Evolutionary conservation across 2,888 invertebrate species (phyloP), one percentile per base, ranked within the genome.

Genomic region (Melanophora roralis): DNA sequence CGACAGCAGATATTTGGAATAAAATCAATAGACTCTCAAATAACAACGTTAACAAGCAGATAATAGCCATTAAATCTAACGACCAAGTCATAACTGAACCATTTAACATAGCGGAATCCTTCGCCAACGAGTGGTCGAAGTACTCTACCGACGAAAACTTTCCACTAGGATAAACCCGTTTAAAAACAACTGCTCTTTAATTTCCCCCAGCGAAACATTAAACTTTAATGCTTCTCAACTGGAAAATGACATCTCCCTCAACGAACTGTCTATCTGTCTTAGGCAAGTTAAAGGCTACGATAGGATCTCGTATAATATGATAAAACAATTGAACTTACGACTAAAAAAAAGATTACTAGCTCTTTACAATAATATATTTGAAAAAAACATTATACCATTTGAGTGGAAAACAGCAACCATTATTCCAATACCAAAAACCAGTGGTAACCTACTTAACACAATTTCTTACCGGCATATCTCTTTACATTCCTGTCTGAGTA

Each of bases 361-460:
- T 0, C 16, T 77, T 12, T 71, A 77, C 32, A 77, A 77, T 34
- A 8, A 57, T 4, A 64, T 77, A 7, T 43, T 65, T 2, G 6
- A 57, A 9, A 36, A 11, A 1, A 49, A 62, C 1, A 16, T 59
- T 3, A 49, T 59, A n/a, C 36, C 65, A 0, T 21, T 38, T 4
- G 36, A 59, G 6, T 77, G 53, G 65, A 57, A 64, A 21, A 57
- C 71, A 1, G 77, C 59, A 0, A 19, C 51, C 11, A 19, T 77
- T 2, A 16, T 77, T 1, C 49, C 69, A n/a, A 64, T 71, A 3
- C 64, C 43, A 11, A 77, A 71, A 11, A 64, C 62, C 9, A 76
- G 69, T 49, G 32, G n/a, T 21, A 47, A 27, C n/a, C 32, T 49
- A 38, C 21, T 47, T 3, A 32, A 47, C 0, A 34, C 51, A 14